Percentiles rank a stretch among this genome's conserved stretches.
Conservation (phyloP, 2,113 vertebrate species). For the Motacilla alba region DNA sequence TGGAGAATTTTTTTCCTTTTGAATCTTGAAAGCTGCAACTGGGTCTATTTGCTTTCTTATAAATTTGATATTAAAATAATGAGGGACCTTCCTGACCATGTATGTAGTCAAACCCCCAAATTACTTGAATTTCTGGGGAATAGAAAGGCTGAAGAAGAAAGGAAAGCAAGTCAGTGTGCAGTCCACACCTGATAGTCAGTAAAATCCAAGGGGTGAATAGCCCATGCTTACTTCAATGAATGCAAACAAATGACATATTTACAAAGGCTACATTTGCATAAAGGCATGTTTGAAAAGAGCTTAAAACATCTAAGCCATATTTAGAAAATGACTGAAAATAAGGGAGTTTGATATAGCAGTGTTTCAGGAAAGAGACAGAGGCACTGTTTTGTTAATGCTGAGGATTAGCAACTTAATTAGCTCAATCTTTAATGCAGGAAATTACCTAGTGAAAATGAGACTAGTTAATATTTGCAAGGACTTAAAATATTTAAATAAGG, state of each 20-base stretch:
- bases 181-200: not conserved
- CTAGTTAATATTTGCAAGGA: not conserved
- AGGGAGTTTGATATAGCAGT: not conserved
- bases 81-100: not conserved
- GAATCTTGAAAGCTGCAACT: not conserved
- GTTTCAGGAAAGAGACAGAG: not conserved
- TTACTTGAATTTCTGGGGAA: not conserved
- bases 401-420: constrained; percentile 7
- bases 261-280: not conserved
- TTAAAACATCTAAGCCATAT: not conserved
- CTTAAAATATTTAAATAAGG: not conserved
- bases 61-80: not conserved
- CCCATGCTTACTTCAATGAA: not conserved
- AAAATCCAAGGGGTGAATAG: not conserved
- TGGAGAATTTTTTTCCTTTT: not conserved
- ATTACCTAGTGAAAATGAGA: not conserved
- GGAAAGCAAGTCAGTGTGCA: not conserved
- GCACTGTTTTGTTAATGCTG: not conserved
- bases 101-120: not conserved
- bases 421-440: not conserved
- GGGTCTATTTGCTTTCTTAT: not conserved
- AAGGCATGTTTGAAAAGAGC: not conserved
- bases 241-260: not conserved
- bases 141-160: not conserved
- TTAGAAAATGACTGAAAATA: not conserved